Conservation (phyloP, 2,797 vertebrate species). For the Crypturellus tataupa region DNA sequence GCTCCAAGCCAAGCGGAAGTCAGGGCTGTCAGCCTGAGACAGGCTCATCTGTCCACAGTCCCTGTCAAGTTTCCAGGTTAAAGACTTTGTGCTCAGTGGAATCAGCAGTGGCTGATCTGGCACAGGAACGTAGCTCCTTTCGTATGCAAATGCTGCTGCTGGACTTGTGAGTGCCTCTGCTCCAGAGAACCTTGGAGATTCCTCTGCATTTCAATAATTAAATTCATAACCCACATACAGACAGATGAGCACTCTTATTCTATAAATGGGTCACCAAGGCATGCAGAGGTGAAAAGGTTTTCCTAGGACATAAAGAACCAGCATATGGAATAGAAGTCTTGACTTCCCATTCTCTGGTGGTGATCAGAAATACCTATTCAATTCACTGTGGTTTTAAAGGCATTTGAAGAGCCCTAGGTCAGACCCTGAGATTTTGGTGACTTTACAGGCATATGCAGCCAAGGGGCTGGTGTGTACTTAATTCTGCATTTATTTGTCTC, state of each 20-base stretch:
- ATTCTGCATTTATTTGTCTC: background rate
- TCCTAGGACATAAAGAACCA: background rate
- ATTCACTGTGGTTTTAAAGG: background rate
- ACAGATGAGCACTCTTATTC: background rate
- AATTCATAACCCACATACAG: background rate
- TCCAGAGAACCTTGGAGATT: background rate
- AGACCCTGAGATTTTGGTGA: background rate
- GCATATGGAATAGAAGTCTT: background rate
- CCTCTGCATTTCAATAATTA: background rate
- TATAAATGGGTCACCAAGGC: background rate
- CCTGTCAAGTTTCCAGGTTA: background rate
- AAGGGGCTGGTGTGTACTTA: background rate
- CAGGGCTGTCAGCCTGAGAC: slow-evolving; percentile 9
- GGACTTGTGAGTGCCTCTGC: background rate
- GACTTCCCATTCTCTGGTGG: background rate
- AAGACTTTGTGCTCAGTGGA: background rate
- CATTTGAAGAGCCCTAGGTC: background rate
- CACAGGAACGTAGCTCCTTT: background rate
- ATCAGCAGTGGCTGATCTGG: background rate
- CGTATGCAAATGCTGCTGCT: background rate
- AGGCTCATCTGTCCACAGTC: slow-evolving; percentile 8
- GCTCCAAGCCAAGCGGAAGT: background rate
- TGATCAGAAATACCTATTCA: background rate
- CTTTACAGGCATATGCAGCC: background rate
- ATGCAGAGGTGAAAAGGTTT: background rate